Evolutionary conservation across 1,140 invertebrate genomes (phyloP).

Genomic region (Drosophila littoralis): DNA sequence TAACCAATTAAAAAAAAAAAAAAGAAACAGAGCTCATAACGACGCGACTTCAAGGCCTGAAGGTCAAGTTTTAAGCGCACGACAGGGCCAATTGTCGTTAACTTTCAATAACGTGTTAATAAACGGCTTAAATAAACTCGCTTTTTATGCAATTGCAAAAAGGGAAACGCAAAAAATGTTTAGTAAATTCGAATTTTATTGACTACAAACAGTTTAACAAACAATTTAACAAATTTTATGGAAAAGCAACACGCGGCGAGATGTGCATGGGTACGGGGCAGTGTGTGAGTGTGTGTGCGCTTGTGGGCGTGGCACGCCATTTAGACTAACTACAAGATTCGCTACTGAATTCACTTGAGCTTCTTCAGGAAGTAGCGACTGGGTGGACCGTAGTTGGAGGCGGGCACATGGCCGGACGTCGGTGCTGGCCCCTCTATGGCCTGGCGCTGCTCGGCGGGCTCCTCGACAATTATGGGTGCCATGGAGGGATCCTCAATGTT

Average conservation of each 20-base stretch:
- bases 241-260: constrained; percentile 57
- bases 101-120: constrained; percentile 43
- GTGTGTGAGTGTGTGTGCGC: constrained; percentile 21
- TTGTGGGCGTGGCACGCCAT: constrained; percentile 45
- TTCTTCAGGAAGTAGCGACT: constrained; percentile 79
- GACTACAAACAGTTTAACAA: constrained; percentile 69
- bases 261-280: constrained; percentile 40
- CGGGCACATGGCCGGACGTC: constrained; percentile 56
- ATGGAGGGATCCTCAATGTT: constrained; percentile 62
- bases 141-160: constrained; percentile 23
- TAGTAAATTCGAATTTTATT: constrained; percentile 72
- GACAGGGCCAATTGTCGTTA: constrained; percentile 56
- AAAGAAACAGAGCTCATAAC: constrained; percentile 31
- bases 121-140: constrained; percentile 31
- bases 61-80: constrained; percentile 50
- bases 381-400: constrained; percentile 74
- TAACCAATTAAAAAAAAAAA: constrained; percentile 61
- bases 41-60: constrained; percentile 41
- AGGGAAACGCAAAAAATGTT: constrained; percentile 24
- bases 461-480: constrained; percentile 73
- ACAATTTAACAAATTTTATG: constrained; percentile 61
- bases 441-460: constrained; percentile 62
- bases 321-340: constrained; percentile 62
- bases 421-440: constrained; percentile 29
- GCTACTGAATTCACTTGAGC: constrained; percentile 56